A percentile compares a stretch with the other conserved stretches of the same genome.
These are phyloP conservation scores for Ophiodon elongatus DNA, from an alignment of 2,113 vertebrate genomes.

Conservation along the genomic window DNA sequence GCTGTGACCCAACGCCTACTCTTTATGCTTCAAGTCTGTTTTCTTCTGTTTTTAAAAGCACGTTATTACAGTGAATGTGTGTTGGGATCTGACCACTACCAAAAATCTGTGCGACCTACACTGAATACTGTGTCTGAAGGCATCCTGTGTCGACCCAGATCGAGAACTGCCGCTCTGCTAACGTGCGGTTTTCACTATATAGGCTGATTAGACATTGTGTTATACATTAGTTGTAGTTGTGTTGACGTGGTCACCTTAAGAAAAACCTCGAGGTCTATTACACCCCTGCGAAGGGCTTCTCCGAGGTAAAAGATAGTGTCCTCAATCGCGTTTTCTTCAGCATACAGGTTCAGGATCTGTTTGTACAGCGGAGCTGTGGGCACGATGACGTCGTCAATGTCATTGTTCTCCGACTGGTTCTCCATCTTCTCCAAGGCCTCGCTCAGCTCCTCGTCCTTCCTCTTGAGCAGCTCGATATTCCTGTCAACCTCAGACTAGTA, in stretches of 20 bases:
- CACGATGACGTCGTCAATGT: conserved; percentile 98
- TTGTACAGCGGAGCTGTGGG: conserved; percentile 98
- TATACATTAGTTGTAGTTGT: not conserved
- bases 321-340: conserved; percentile 98
- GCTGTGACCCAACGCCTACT: not conserved
- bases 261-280: conserved; percentile 98
- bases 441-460: conserved; percentile 97
- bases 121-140: not conserved
- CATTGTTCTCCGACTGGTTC: conserved; percentile 98
- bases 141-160: not conserved
- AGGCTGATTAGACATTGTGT: not conserved
- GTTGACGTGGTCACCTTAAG: conserved; percentile 88
- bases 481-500: conserved; percentile 94
- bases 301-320: conserved; percentile 99
- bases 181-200: not conserved
- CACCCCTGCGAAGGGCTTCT: conserved; percentile 94
- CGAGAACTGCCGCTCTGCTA: not conserved
- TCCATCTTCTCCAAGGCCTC: conserved; percentile 99
- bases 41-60: not conserved
- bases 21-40: not conserved
- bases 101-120: not conserved
- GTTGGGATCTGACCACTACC: not conserved
- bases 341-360: conserved; percentile 98
- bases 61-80: not conserved
- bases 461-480: conserved; percentile 97